Percentiles rank a stretch among this genome's conserved stretches.
Conservation (phyloP, 2,888 invertebrate species). For the Tribolium freemani region DNA sequence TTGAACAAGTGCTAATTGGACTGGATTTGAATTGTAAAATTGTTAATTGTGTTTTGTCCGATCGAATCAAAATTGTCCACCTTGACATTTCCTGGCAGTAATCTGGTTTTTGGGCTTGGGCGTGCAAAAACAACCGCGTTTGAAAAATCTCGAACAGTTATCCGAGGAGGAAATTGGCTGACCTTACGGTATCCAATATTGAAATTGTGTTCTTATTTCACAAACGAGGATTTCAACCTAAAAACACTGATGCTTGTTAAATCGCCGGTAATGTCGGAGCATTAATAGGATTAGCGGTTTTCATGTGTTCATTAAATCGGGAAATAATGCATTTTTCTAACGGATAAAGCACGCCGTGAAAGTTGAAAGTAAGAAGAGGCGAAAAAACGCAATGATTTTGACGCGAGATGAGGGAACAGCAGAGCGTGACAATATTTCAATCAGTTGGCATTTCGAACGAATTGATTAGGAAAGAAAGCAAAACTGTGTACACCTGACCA, state of each 20-base stretch:
- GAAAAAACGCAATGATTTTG: not conserved
- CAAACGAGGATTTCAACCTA: conserved; percentile 36
- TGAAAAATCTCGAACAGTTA: conserved; percentile 30
- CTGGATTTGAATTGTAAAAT: too few species aligned
- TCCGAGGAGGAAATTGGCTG: conserved; percentile 36
- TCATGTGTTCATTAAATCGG: conserved; percentile 11
- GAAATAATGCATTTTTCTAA: conserved; percentile 1
- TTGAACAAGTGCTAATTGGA: not conserved
- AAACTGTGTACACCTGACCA: too few species aligned
- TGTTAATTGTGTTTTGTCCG: not conserved
- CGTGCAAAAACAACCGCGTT: not conserved
- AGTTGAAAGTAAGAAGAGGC: conserved; percentile 4
- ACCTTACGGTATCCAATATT: conserved; percentile 39
- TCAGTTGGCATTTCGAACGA: not conserved
- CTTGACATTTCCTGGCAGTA: conserved; percentile 22
- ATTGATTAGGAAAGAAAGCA: too few species aligned
- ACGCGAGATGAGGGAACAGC: not conserved
- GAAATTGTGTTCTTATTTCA: conserved; percentile 39
- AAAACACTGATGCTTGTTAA: conserved; percentile 21
- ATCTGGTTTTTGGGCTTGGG: not conserved
- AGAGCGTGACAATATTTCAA: not conserved
- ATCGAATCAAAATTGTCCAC: not conserved
- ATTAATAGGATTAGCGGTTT: conserved; percentile 33
- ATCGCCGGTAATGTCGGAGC: conserved; percentile 27
- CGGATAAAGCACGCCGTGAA: too few species aligned